Evolutionary conservation across 2,797 vertebrate genomes (phyloP).

Genomic region (Delichon dasypus): DNA sequence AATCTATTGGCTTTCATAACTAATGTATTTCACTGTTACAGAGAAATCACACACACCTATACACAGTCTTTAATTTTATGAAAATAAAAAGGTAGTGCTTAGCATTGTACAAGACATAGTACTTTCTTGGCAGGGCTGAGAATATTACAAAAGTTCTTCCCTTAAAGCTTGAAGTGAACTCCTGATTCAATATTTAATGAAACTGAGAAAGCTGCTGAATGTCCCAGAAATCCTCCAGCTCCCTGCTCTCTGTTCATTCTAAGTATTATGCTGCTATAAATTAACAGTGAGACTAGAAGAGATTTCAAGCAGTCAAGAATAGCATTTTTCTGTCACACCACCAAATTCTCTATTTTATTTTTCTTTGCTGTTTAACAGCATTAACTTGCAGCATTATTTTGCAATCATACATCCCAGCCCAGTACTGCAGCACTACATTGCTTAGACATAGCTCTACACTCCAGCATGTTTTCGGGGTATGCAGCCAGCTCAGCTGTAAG

Average conservation of each 20-base stretch:
- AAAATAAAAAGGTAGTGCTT: neutral
- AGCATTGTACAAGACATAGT: neutral
- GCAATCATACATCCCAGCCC: neutral
- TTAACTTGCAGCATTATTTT: conserved; percentile 37
- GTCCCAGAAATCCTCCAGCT: conserved; percentile 36
- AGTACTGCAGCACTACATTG: conserved; percentile 15
- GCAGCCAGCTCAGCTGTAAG: conserved; percentile 54
- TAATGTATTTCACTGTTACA: neutral
- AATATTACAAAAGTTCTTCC: conserved; percentile 3
- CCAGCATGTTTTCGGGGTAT: conserved; percentile 49
- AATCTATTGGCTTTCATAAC: conserved; percentile 33
- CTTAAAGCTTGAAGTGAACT: conserved; percentile 26
- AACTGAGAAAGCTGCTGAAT: conserved; percentile 28
- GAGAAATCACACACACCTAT: neutral
- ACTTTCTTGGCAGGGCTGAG: neutral
- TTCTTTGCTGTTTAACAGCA: neutral
- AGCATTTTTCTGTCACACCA: neutral
- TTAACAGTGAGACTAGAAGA: neutral
- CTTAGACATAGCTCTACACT: neutral
- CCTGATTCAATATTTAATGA: conserved; percentile 57
- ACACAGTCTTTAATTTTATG: neutral
- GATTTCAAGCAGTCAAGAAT: conserved; percentile 40
- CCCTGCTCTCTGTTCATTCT: conserved; percentile 4
- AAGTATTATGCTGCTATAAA: conserved; percentile 30
- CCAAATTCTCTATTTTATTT: neutral